Base-by-base conservation (phyloP, 2,888 invertebrate species). In the Eugnorisma glareosa region DNA sequence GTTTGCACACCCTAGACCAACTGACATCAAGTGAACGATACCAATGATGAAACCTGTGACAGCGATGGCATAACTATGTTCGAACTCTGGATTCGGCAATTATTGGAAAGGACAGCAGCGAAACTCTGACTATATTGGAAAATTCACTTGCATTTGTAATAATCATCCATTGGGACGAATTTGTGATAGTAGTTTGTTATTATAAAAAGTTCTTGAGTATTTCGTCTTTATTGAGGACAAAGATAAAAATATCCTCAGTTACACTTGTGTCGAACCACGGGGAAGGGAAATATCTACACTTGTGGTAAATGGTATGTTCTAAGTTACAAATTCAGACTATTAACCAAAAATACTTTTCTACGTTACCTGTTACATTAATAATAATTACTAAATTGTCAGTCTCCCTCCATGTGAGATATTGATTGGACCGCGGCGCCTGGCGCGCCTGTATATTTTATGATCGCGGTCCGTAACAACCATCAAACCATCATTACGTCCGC, bases 381-480 rank as follows among this genome's bases (percentile, higher is more conserved):
- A 18, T 37, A 37, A 54, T 64, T 31, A 13, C 37, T 37, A 63
- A 63, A 37, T 37, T 61, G 61, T 37, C 61, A 11, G 24, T 24
- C n/a, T 3, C 35, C 61, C 1, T 61, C n/a, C 54, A 28, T 28
- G 54, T 63, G 57, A 35, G 28, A 0, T 67, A 81, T 82, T 48
- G 83, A 82, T 82, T 63, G 37, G 1, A 18, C 7, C 28, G 11
- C 35, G 21, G 15, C 31, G 11, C 40, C 35, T n/a, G 43, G 24
- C 15, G 51, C 37, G 66, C 67, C 59, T 45, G 1, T 59, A 28
- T 72, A 80, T 73, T 51, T 73, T 67, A 74, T 73, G 64, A 4
- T 64, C 31, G 35, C 13, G 43, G 31, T 61, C n/a, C 15, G 40
- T 45, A 31, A 61, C 37, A 15, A 51, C 51, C 24, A 43, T 66